Conservation (phyloP, 2,113 vertebrate species). For the Opisthocomus hoazin region DNA sequence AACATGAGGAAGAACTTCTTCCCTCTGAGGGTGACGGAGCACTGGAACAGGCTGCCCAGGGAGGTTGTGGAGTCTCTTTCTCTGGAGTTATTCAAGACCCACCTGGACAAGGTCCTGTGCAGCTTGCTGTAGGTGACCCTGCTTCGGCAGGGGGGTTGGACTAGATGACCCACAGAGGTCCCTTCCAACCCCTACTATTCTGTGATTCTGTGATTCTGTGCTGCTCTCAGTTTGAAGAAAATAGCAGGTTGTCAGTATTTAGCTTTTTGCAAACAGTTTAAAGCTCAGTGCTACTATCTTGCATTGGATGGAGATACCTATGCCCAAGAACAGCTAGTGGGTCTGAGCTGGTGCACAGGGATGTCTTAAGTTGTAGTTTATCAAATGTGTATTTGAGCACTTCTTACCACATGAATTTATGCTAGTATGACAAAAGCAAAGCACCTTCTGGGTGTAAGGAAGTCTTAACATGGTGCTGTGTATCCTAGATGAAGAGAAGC, state of each 20-base stretch:
- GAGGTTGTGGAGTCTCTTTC: too few relatives aligned
- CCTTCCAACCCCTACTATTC: too few relatives aligned
- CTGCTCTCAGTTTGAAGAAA: background rate
- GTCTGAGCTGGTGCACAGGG: background rate
- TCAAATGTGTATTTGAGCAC: background rate
- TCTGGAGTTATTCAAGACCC: too few relatives aligned
- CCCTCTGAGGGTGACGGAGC: too few relatives aligned
- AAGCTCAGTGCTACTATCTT: background rate
- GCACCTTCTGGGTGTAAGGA: background rate
- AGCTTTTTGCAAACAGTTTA: background rate
- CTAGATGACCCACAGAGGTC: too few relatives aligned
- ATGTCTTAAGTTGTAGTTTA: background rate
- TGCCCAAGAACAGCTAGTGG: background rate
- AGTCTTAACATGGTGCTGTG: background rate
- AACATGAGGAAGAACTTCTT: too few relatives aligned
- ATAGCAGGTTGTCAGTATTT: background rate
- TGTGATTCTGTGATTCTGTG: too few relatives aligned
- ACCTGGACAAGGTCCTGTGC: too few relatives aligned
- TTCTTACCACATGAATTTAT: background rate
- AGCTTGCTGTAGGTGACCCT: too few relatives aligned
- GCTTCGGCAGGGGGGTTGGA: too few relatives aligned
- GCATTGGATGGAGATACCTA: background rate
- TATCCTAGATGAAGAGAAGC: background rate
- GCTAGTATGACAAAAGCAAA: background rate
- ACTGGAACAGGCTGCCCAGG: too few relatives aligned